Evolutionary conservation across 2,113 vertebrate genomes (phyloP), one percentile per base, ranked within the genome.

Genomic region (human): DNA sequence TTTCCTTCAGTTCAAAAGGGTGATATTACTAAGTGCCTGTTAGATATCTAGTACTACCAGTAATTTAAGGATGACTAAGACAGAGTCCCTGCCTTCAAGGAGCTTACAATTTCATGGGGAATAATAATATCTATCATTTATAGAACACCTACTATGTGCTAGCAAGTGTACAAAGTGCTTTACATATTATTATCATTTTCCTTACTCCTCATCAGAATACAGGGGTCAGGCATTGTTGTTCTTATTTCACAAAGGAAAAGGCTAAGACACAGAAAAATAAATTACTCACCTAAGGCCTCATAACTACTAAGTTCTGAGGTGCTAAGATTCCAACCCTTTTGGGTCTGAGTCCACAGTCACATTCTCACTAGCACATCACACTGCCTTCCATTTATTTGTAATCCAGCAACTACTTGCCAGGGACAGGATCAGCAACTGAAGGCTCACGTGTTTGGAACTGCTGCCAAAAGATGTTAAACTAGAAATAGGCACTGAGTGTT

Each of bases 391-490:
- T 48, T 90, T 96, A 73, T 43, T n/a, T 86, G 84, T 82, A 40
- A 95, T 78, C 88, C 92, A 75, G 94, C 95, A 88, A 8, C 83
- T 90, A 75, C 75, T 84, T 92, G 79, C 75, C 94, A 94, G 64
- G 86, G 90, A 95, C 7, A 80, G 76, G 75, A 92, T 48, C 55
- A 57, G 86, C 86, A 86, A 85, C 57, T 8, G 50, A 90, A 70
- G 89, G 55, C 89, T 81, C 89, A 6, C 12, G 3, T 76, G 92
- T 94, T 92, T 84, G 68, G 79, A 97, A 93, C 30, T 64, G 61
- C 83, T 94, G 83, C 68, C 96, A 96, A 92, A 66, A 97, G 93
- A 94, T 43, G 94, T 52, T 78, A 82, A 92, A 89, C 68, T 82
- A 68, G 91, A 94, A 96, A 96, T 70, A 84, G 82, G 30, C 87